These are phyloP conservation scores for Grammomys dolichurus DNA, from an alignment of 2,113 vertebrate species.

Conservation along the genomic window DNA sequence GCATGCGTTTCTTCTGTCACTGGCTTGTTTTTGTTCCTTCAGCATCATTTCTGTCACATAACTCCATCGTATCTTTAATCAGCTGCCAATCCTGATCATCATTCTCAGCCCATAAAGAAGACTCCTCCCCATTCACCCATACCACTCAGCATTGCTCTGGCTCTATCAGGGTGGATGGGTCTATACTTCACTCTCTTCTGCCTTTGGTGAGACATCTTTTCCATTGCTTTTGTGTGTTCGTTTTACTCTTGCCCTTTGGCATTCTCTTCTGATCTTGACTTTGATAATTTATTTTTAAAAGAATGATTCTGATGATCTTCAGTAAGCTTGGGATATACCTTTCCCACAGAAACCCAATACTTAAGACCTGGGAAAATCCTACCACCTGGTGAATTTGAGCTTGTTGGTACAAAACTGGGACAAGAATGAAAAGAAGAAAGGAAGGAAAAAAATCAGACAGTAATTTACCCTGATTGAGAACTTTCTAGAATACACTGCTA, in stretches of 20 bases:
- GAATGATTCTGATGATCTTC: background rate
- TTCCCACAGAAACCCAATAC: background rate
- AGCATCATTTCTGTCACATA: background rate
- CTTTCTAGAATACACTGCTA: background rate
- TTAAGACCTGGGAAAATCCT: background rate
- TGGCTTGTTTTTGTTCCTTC: conserved; percentile 12
- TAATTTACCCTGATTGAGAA: background rate
- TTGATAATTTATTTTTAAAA: background rate
- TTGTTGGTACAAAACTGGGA: background rate
- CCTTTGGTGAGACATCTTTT: background rate
- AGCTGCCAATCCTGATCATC: background rate
- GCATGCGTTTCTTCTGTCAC: conserved; percentile 21
- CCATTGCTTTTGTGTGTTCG: background rate
- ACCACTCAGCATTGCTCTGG: background rate
- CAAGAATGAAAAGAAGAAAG: background rate
- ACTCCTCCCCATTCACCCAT: background rate
- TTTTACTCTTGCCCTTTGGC: background rate
- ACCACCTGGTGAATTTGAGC: background rate
- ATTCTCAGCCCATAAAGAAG: conserved; percentile 37
- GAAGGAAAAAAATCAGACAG: background rate
- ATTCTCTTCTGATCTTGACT: background rate
- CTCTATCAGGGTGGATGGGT: too few species aligned
- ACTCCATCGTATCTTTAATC: conserved; percentile 14
- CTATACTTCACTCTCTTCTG: background rate
- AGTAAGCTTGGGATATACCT: background rate